Base-by-base conservation (phyloP, 92 coral and sea anemone species). In the Umimayanthus kanabou region DNA sequence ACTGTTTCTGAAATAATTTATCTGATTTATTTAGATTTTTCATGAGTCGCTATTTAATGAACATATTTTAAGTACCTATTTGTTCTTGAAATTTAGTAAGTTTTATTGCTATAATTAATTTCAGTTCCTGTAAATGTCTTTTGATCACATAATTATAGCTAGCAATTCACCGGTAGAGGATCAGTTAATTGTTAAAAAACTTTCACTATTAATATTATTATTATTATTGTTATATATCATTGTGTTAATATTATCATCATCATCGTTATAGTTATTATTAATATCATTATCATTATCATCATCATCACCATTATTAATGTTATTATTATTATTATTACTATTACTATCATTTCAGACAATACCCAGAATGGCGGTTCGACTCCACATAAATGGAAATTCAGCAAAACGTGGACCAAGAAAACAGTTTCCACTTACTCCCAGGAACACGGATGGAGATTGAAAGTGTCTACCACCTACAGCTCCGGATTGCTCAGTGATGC, bases 391-490 rank as follows among this genome's bases (percentile, higher is more conserved):
- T 70, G 75, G 75, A 70, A 26, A 25, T 70, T 70, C 75, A 70
- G 37, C 13, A 23, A 70, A 33, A 70, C 75, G 3, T 70, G 75
- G 75, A 70, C 29, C 37, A 70, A 70, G 15, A 33, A 70, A 71
- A 71, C 76, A 71, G 6, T 42, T 71, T 71, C 76, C 6, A 71
- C 76, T 15, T 71, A 71, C 40, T 26, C 39, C 76, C 6, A 2
- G 13, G 76, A 71, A 37, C 76, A 71, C 4, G 76, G 76, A 26
- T 71, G 76, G 76, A 28, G 76, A 71, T 29, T 71, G 76, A 29
- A 71, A 71, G 76, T 71, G 33, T 5, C 39, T 16, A 37, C 39
- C 39, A 71, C 76, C 13, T 71, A 29, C 40, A 71, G 39, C 18
- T 71, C 76, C 26, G 76, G 76, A 1, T 37, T 71, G 14, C 76